Conservation (phyloP, 2,113 vertebrate species). For the Tachycineta bicolor region DNA sequence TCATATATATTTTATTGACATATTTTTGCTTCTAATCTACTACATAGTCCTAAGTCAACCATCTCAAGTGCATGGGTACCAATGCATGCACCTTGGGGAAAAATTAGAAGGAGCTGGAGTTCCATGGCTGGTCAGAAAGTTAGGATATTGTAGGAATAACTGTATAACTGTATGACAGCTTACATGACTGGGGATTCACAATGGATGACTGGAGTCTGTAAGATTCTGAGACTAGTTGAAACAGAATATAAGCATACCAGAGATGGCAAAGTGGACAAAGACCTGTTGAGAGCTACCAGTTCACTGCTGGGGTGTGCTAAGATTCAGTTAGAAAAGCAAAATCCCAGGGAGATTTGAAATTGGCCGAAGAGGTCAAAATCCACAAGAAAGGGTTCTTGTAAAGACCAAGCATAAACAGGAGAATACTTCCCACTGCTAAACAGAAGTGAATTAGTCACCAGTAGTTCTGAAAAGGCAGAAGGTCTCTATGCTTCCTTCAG, state of each 20-base stretch:
- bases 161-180: not conserved
- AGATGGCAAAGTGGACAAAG: not conserved
- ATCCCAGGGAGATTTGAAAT: not conserved
- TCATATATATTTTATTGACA: not conserved
- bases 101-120: not conserved
- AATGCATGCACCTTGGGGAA: not conserved
- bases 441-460: not conserved
- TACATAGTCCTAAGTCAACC: not conserved
- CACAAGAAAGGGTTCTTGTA: not conserved
- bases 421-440: not conserved
- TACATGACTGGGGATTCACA: not conserved
- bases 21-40: not conserved
- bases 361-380: not conserved
- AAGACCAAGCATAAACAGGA: not conserved
- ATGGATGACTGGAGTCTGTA: not conserved
- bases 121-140: not conserved
- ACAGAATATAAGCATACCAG: not conserved
- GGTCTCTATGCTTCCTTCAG: accelerated
- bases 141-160: not conserved
- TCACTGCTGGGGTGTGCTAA: not conserved
- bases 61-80: not conserved
- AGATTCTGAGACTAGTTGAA: not conserved
- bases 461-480: not conserved
- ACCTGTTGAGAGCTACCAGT: not conserved
- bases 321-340: not conserved